Conservation (phyloP, 2,113 vertebrate species). For the Daboia siamensis region DNA sequence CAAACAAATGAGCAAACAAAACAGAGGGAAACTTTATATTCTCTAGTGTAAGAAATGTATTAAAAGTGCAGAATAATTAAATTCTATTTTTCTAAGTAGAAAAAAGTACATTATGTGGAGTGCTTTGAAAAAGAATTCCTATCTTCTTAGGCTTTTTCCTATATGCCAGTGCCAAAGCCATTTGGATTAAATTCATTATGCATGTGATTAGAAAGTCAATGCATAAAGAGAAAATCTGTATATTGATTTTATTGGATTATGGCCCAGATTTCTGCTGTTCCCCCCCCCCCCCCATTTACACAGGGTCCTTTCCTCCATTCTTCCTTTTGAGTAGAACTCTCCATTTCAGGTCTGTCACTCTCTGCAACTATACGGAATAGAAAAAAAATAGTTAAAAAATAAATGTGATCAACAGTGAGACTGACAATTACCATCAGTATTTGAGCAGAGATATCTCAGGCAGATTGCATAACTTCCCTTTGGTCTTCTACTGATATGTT, state of each 20-base stretch:
- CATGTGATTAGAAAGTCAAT: background rate
- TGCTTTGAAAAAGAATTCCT: background rate
- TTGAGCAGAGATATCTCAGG: background rate
- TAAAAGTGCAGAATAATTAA: background rate
- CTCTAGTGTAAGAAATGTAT: conserved; percentile 1
- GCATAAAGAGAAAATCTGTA: conserved; percentile 9
- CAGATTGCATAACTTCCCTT: background rate
- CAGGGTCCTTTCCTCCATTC: background rate
- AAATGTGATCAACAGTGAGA: background rate
- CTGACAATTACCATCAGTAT: background rate
- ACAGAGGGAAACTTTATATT: background rate
- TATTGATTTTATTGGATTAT: background rate
- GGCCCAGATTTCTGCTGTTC: background rate
- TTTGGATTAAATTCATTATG: conserved; percentile 27
- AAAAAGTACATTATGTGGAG: background rate
- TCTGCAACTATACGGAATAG: background rate
- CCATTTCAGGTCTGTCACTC: background rate
- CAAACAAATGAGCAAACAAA: background rate
- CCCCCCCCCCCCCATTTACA: background rate
- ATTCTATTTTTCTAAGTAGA: background rate
- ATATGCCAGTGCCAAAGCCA: background rate
- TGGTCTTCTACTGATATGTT: no score
- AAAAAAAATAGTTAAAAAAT: background rate
- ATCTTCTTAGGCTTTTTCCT: conserved; percentile 19
- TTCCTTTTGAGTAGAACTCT: background rate